phyloP scores from a whole-genome alignment of 1,140 invertebrate species.

The Lasioglossum baleicum region DNA sequence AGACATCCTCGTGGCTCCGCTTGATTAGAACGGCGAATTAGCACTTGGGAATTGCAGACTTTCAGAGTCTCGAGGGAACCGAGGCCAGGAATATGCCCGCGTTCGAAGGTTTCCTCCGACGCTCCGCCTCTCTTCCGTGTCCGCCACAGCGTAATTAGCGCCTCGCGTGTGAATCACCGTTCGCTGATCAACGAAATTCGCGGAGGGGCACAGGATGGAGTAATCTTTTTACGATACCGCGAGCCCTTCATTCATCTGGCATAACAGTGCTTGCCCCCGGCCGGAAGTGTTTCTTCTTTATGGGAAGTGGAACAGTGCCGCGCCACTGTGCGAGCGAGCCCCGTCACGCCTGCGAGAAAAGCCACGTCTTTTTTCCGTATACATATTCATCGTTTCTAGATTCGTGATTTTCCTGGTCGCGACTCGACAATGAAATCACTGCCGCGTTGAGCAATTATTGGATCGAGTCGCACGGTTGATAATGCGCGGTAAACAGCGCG shows the following conservation, averaged over 20 bases:
- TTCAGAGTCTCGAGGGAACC: too few species aligned
- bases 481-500: neutral
- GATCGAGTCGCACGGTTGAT: conserved; percentile 5
- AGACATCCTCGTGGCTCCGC: too few species aligned
- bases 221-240: conserved; percentile 8
- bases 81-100: neutral
- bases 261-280: conserved; percentile 17
- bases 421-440: conserved; percentile 18
- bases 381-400: too few species aligned
- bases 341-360: neutral
- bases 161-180: neutral
- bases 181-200: neutral
- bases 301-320: conserved; percentile 13
- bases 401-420: neutral
- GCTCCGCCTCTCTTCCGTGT: neutral
- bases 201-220: neutral
- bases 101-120: neutral
- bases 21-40: too few species aligned
- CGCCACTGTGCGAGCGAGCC: neutral
- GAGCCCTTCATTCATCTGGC: conserved; percentile 6
- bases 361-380: too few species aligned
- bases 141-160: neutral
- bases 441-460: too few species aligned
- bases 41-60: neutral
- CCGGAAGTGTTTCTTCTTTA: conserved; percentile 21